These are phyloP conservation scores for Cranoglanis bouderius DNA, from an alignment of 2,113 vertebrate genomes.

Conservation along the genomic window DNA sequence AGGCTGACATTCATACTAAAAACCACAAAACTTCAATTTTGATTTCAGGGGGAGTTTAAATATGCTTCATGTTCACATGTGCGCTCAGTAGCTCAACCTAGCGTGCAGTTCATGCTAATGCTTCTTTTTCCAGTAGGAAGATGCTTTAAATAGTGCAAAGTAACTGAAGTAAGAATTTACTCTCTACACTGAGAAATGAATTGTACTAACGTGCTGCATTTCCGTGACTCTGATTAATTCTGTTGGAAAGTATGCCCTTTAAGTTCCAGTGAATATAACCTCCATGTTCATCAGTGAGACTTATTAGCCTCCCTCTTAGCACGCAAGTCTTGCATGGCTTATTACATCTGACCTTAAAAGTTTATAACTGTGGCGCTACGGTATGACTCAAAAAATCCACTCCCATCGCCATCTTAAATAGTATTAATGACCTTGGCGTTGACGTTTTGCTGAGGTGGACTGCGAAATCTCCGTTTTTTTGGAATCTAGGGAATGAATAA, in stretches of 20 bases:
- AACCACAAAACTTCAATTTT: too few relatives aligned
- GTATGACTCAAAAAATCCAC: constrained; percentile 26
- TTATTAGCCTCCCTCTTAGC: not conserved
- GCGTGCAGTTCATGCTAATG: not conserved
- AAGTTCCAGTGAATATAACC: not conserved
- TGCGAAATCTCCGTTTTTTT: constrained; percentile 20
- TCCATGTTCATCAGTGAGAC: not conserved
- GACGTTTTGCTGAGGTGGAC: not conserved
- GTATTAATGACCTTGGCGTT: not conserved
- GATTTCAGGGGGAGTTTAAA: too few relatives aligned
- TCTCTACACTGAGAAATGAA: not conserved
- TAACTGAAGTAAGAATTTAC: not conserved
- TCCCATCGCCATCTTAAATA: constrained; percentile 7
- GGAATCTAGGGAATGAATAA: constrained; percentile 37
- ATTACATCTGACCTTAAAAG: constrained; percentile 22
- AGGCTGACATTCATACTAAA: too few relatives aligned
- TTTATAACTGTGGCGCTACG: not conserved
- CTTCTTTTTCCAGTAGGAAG: not conserved
- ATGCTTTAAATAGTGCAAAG: not conserved
- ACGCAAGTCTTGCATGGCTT: not conserved
- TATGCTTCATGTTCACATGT: not conserved
- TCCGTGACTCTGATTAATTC: not conserved
- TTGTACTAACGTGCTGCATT: not conserved
- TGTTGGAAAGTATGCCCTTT: not conserved
- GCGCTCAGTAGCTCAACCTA: not conserved